A percentile compares a stretch with the other conserved stretches of the same genome.
Conservation (phyloP, 2,113 vertebrate species). For the Passer domesticus region DNA sequence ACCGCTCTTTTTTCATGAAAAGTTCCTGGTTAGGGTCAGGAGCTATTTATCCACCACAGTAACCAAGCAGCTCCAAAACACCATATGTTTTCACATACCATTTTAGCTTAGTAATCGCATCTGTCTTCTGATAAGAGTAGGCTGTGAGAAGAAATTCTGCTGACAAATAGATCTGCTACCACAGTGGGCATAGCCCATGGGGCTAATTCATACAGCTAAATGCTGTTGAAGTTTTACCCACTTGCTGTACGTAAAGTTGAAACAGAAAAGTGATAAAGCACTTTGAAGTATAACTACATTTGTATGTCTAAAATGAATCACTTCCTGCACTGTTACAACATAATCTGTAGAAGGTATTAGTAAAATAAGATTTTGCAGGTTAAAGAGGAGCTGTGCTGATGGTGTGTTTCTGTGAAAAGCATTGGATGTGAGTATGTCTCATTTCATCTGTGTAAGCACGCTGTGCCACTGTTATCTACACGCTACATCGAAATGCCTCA, state of each 20-base stretch:
- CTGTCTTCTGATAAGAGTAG: neutral
- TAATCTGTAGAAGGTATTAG: neutral
- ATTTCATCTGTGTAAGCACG: neutral
- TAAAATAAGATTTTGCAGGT: neutral
- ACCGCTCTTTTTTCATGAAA: neutral
- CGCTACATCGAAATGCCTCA: neutral
- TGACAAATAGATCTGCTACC: conserved; percentile 4
- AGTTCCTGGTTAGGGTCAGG: conserved; percentile 46
- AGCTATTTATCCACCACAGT: conserved; percentile 44
- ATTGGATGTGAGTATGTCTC: neutral
- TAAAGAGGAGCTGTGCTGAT: neutral
- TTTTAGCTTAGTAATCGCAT: conserved; percentile 14
- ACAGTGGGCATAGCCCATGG: neutral
- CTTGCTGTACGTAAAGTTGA: neutral
- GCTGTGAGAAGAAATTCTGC: conserved; percentile 21
- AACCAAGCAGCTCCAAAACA: conserved; percentile 55
- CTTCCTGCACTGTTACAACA: neutral
- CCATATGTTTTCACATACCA: conserved; percentile 24
- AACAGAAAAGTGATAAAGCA: neutral
- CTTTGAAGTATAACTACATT: neutral
- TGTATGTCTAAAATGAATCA: neutral
- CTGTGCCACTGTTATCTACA: neutral
- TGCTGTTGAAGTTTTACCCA: neutral
- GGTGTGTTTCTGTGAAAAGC: neutral
- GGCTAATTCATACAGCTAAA: neutral